These are phyloP conservation scores for Pseudomyrmex cubaensis DNA, from an alignment of 1,140 invertebrate genomes.

Conservation along the genomic window DNA sequence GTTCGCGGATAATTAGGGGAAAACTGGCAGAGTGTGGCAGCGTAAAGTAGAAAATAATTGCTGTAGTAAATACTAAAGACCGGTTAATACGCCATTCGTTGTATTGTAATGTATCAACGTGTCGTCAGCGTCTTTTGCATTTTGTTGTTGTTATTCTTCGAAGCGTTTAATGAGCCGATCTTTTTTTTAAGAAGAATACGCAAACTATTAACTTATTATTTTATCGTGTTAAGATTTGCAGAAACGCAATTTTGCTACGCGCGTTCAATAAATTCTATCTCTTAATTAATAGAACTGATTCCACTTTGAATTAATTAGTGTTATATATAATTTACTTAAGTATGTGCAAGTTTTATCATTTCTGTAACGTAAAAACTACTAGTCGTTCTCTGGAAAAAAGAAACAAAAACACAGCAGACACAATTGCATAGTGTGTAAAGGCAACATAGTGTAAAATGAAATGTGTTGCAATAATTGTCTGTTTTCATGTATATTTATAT, in stretches of 20 bases:
- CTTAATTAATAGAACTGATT: background rate
- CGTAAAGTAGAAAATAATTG: conserved; percentile 56
- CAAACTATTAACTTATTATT: no score
- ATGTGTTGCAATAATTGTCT: background rate
- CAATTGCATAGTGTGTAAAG: no score
- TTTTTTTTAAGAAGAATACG: no score
- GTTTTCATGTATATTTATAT: background rate
- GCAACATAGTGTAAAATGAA: background rate
- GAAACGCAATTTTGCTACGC: no score
- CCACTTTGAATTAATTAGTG: background rate
- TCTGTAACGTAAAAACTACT: no score
- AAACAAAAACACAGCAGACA: background rate
- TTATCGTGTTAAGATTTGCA: no score
- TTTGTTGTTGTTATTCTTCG: no score
- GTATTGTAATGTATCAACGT: background rate
- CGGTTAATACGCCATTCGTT: conserved; percentile 34
- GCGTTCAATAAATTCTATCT: background rate
- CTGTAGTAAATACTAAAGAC: conserved; percentile 35
- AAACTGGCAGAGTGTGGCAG: conserved; percentile 13
- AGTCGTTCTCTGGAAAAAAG: background rate
- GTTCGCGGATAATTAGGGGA: conserved; percentile 35
- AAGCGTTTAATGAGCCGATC: no score
- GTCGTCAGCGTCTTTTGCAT: no score
- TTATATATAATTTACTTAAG: background rate
- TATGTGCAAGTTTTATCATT: no score